Evolutionary conservation across 2,797 vertebrate genomes (phyloP), one percentile per base, ranked within the genome.

Genomic region (Petrocephalus schoutedeni): DNA sequence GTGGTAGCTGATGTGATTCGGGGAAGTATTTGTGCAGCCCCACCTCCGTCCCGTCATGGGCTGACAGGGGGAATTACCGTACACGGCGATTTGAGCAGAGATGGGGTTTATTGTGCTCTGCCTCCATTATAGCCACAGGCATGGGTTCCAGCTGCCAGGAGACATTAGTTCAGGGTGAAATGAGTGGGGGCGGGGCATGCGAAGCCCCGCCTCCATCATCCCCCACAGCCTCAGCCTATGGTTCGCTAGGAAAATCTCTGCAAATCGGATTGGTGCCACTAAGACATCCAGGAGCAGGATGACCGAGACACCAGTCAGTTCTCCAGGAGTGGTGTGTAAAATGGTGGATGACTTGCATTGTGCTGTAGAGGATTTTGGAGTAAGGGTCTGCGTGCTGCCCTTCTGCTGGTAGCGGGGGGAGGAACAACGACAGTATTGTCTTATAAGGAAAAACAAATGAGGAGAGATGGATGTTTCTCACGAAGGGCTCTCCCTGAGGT

Each of bases 191-290:
- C 14, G 82, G 82, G 86, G 80, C 45, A 51, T 64, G 59, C 56
- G 71, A 85, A 88, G 67, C 59, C 56, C 88, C 36, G 19, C 21
- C 59, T 49, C 12, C 45, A 89, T 87, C 51, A 49, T 28, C 88
- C 86, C 0, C 71, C 54, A 58, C 86, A 85, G 74, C 36, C 74
- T 19, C 61, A 85, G 74, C 2, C 41, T 45, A n/a, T 80, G 74
- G 41, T 49, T 80, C 19, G 6, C 82, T 19, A 23, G 51, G 82
- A 23, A 56, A 84, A 32, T 28, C n/a, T 4, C 83, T 28, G 83
- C 12, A 85, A 4, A 54, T 57, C 2, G 5, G 83, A 28, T 54
- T 10, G 45, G n/a, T 21, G 21, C 53, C 8, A 2, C 51, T 21
- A 53, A 53, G 21, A 84, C 14, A 80, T 45, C 19, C 49, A 85